A percentile compares a stretch with the other conserved stretches of the same genome.
Evolutionary conservation across 2,113 vertebrate genomes (phyloP).

Genomic region (Clarias macrocephalus): DNA sequence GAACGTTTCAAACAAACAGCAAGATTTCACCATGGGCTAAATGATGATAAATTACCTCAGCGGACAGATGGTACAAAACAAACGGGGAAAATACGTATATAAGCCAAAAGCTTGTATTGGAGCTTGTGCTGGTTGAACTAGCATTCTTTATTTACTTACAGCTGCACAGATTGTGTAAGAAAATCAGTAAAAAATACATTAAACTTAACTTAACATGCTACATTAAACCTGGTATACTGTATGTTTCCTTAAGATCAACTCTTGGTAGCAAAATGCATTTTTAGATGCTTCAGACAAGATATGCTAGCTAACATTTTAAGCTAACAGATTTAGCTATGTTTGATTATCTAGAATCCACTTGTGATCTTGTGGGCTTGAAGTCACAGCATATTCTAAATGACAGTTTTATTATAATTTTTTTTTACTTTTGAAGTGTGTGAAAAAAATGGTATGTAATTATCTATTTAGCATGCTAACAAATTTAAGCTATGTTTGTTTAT

Average conservation of each 20-base stretch:
- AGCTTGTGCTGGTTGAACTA: neutral
- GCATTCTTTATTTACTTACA: neutral
- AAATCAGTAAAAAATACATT: neutral
- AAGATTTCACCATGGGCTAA: neutral
- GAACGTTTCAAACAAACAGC: neutral
- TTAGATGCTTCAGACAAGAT: neutral
- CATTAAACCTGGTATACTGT: too few species aligned
- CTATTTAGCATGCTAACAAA: neutral
- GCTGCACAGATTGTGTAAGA: neutral
- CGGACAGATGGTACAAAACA: neutral
- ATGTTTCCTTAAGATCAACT: neutral
- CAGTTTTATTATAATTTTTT: too few species aligned
- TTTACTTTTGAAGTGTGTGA: neutral
- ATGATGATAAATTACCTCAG: neutral
- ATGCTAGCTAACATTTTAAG: neutral
- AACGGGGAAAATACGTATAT: neutral
- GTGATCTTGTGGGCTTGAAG: neutral
- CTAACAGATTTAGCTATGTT: neutral
- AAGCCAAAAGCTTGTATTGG: neutral
- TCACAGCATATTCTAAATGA: neutral
- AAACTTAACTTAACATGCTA: neutral
- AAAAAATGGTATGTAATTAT: neutral
- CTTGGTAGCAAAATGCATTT: neutral
- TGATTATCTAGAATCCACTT: neutral
- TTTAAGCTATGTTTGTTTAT: neutral